These are phyloP conservation scores for Epiperipatus broadwayi DNA, from an alignment of 2,888 invertebrate species.

Conservation along the genomic window DNA sequence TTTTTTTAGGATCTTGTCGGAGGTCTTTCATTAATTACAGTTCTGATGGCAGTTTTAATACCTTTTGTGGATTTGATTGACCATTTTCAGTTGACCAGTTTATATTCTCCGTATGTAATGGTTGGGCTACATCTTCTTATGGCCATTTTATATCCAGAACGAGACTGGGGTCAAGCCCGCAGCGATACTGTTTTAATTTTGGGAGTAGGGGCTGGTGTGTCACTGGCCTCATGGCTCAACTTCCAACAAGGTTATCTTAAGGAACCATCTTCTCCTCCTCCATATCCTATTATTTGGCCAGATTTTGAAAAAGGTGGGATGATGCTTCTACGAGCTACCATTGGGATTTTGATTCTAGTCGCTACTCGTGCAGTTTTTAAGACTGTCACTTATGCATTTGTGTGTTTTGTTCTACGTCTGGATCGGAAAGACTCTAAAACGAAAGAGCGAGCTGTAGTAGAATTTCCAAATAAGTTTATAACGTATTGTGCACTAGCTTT, in stretches of 20 bases:
- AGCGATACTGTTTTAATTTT: conserved; percentile 76
- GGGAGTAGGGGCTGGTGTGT: conserved; percentile 56
- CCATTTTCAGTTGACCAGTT: conserved; percentile 44
- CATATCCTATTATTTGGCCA: conserved; percentile 59
- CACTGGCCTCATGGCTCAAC: conserved; percentile 62
- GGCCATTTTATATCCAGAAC: conserved; percentile 57
- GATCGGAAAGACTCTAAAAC: conserved; percentile 41
- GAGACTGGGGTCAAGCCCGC: conserved; percentile 68
- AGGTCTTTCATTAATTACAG: conserved; percentile 46
- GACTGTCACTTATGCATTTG: conserved; percentile 43
- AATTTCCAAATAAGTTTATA: conserved; percentile 61
- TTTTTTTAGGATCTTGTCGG: conserved; percentile 55
- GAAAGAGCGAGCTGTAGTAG: conserved; percentile 45
- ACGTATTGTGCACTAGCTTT: conserved; percentile 60
- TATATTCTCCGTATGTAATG: conserved; percentile 43
- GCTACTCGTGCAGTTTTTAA: conserved; percentile 44
- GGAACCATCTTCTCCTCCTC: conserved; percentile 40
- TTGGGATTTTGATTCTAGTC: conserved; percentile 55
- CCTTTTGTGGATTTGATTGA: conserved; percentile 56
- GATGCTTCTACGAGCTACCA: conserved; percentile 42
- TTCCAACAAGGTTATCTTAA: conserved; percentile 44
- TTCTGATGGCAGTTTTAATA: conserved; percentile 48
- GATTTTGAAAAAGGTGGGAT: conserved; percentile 48
- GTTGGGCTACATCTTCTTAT: conserved; percentile 43
- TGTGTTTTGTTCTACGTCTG: conserved; percentile 47